Evolutionary conservation across 1,140 invertebrate genomes (phyloP), one percentile per base, ranked within the genome.

Genomic region (Antheraea pernyi): DNA sequence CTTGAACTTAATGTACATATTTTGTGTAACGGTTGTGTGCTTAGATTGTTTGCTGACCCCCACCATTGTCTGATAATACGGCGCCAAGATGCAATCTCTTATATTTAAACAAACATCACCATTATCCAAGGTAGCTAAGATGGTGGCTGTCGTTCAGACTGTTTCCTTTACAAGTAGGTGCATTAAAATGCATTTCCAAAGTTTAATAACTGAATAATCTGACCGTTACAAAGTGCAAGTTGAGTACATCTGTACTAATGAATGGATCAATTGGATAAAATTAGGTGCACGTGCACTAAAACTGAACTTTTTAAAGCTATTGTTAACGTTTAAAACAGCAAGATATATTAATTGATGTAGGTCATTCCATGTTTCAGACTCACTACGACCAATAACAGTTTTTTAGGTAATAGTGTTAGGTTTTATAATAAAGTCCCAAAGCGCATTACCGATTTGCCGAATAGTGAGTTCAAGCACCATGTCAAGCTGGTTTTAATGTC

Each of bases 41-140:
- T 48, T 65, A 65, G 39, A 53, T 53, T 53, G 46, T 53, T 53
- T 53, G 46, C 46, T 53, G 46, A 53, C 46, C 46, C 46, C 46
- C 46, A n/a, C 64, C 19, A 61, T n/a, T 48, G 64, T 46, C 64
- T 65, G 64, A 65, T 65, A 65, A 48, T 18, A 30, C 19, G 64
- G 64, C 64, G 64, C 64, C 64, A 42, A 19, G 62, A 37, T 63
- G 30, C 61, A 63, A 53, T 53, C 46, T 53, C 46, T 16, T 53
- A 53, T 53, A 53, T 53, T 53, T 53, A 53, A 53, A 53, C 46
- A 53, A 53, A 53, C 46, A 53, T 13, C 46, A 53, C 46, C 46
- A 53, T 53, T 53, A 53, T 53, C 46, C 46, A 53, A 53, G 46
- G 46, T 42, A 53, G 11, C 46, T 53, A 53, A 53, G 46, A 53